A percentile compares a stretch with the other conserved stretches of the same genome.
Evolutionary conservation across 2,797 vertebrate genomes (phyloP).

Genomic region (Gallirallus australis): DNA sequence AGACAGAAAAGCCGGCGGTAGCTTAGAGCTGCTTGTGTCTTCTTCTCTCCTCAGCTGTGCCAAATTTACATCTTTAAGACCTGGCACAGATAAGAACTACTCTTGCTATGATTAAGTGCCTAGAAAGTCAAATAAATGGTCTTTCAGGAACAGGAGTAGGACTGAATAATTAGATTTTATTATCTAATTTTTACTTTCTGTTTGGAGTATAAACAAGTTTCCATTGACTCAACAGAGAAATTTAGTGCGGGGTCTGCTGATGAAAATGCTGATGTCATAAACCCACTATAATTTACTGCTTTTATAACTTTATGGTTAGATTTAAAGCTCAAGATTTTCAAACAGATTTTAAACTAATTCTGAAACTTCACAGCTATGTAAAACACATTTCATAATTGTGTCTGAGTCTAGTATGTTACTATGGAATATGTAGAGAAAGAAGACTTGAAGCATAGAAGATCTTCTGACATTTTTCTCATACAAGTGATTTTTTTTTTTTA

Average conservation of each 20-base stretch:
- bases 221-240: background rate
- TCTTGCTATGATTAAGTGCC: background rate
- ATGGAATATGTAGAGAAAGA: background rate
- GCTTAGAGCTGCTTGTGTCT: background rate
- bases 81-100: conserved; percentile 2
- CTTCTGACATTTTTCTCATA: background rate
- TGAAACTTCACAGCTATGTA: background rate
- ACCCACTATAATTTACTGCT: background rate
- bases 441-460: background rate
- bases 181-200: background rate
- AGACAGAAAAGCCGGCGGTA: background rate
- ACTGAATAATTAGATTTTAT: background rate
- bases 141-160: conserved; percentile 12
- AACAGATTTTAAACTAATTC: background rate
- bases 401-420: background rate
- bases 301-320: background rate
- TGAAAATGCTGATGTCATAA: conserved; percentile 16
- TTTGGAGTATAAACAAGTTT: background rate
- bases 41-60: background rate
- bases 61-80: background rate
- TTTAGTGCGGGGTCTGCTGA: background rate
- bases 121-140: background rate
- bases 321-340: background rate
- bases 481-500: background rate
- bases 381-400: background rate